These are phyloP conservation scores for Enchytraeus crypticus DNA, from an alignment of 2,888 invertebrate genomes.

Conservation along the genomic window DNA sequence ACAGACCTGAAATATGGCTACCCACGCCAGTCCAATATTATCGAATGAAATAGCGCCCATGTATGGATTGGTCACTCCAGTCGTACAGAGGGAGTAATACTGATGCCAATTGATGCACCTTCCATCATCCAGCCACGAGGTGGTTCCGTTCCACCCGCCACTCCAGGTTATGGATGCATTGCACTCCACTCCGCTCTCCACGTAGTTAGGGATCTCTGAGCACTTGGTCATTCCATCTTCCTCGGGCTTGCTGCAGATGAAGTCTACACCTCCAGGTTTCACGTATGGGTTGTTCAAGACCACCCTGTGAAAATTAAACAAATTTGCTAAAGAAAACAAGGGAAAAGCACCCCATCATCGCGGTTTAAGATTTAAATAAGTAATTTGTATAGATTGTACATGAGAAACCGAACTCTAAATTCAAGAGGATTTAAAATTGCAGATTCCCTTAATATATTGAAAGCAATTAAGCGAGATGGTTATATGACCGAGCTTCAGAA, in stretches of 20 bases:
- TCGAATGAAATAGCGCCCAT: conserved; percentile 98
- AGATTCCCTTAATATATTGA: too few relatives aligned
- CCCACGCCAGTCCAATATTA: conserved; percentile 99
- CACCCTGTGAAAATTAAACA: too few relatives aligned
- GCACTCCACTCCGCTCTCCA: conserved; percentile 68
- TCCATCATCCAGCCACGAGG: too few relatives aligned
- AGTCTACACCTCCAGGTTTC: conserved; percentile 57
- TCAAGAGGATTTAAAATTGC: too few relatives aligned
- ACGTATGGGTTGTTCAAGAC: conserved; percentile 18
- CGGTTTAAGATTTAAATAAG: neutral
- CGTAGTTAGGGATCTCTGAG: conserved; percentile 49
- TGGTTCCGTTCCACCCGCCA: conserved; percentile 56
- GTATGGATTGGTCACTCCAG: conserved; percentile 90
- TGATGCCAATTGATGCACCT: conserved; percentile 97
- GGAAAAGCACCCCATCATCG: neutral
- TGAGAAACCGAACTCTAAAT: neutral
- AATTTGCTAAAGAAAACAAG: neutral
- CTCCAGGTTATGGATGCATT: conserved; percentile 61
- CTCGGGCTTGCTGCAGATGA: conserved; percentile 86
- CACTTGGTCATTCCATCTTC: conserved; percentile 83
- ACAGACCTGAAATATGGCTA: conserved; percentile 96
- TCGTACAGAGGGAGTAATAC: conserved; percentile 89
- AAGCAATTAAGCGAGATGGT: too few relatives aligned
- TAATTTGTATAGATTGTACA: neutral
- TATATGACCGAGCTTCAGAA: too few relatives aligned